These are phyloP conservation scores for Xylota sylvarum DNA, from an alignment of 2,888 invertebrate species.

Conservation along the genomic window DNA sequence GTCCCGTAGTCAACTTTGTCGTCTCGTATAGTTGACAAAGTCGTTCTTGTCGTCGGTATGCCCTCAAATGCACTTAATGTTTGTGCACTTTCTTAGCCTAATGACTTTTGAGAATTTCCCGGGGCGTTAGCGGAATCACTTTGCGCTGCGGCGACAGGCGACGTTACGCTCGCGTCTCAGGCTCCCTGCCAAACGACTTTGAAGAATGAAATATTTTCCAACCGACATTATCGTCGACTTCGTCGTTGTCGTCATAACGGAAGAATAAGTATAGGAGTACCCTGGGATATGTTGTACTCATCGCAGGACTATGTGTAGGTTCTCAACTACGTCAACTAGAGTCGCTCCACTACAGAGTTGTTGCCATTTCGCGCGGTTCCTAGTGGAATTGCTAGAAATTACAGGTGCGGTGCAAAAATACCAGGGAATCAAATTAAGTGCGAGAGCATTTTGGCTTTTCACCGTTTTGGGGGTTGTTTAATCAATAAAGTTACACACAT, in stretches of 20 bases:
- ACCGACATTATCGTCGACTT: constrained; percentile 67
- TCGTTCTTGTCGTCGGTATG: constrained; percentile 56
- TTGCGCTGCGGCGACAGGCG: constrained; percentile 60
- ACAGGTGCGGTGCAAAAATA: constrained; percentile 68
- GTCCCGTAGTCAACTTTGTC: constrained; percentile 63
- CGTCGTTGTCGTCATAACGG: constrained; percentile 37
- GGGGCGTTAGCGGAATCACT: constrained; percentile 76
- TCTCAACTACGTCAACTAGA: constrained; percentile 10
- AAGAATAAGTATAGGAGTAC: constrained; percentile 27
- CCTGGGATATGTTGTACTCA: constrained; percentile 60
- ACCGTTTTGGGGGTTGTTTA: constrained; percentile 63
- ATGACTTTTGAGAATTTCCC: constrained; percentile 76
- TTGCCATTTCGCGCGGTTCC: constrained; percentile 68
- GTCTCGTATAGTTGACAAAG: constrained; percentile 67
- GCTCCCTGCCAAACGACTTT: constrained; percentile 55
- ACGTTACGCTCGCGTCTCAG: constrained; percentile 57
- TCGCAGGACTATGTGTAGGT: constrained; percentile 30
- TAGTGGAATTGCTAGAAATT: constrained; percentile 69
- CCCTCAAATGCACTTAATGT: constrained; percentile 76
- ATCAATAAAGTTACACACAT: constrained; percentile 61
- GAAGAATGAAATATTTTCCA: constrained; percentile 71
- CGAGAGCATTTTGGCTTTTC: constrained; percentile 66
- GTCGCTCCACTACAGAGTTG: constrained; percentile 44
- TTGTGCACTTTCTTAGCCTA: constrained; percentile 77
- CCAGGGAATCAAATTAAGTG: constrained; percentile 73